Percentiles rank a stretch among this genome's conserved stretches.
Conservation (phyloP, 1,140 invertebrate genomes). For the Aphis craccivora region DNA sequence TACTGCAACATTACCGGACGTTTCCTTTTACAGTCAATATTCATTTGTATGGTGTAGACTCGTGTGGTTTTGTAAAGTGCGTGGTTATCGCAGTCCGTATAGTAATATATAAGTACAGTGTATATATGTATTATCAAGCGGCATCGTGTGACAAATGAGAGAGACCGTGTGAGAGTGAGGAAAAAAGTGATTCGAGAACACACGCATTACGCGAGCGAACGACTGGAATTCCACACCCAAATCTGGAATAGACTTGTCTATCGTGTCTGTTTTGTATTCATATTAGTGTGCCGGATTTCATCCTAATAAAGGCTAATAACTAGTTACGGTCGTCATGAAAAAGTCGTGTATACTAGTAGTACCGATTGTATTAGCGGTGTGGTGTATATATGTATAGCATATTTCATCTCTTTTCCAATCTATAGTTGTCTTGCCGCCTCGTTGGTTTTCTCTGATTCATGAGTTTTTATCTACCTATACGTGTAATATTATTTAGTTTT, state of each 20-base stretch:
- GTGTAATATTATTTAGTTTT: neutral
- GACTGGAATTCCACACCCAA: slow-evolving; percentile 55
- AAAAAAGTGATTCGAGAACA: slow-evolving; percentile 13
- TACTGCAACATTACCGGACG: slow-evolving; percentile 43
- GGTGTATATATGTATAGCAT: neutral
- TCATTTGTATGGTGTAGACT: slow-evolving; percentile 24
- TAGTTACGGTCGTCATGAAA: slow-evolving; percentile 22
- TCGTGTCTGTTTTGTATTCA: slow-evolving; percentile 46
- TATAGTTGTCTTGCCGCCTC: neutral
- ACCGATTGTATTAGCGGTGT: neutral
- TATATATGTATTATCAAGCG: neutral
- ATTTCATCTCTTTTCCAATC: neutral
- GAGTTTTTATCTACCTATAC: neutral
- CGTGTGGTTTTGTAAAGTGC: slow-evolving; percentile 4
- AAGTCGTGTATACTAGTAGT: neutral
- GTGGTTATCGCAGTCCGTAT: neutral
- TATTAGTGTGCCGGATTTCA: slow-evolving; percentile 49
- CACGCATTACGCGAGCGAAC: neutral
- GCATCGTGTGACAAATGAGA: neutral
- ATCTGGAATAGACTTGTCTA: slow-evolving; percentile 47
- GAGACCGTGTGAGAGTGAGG: neutral
- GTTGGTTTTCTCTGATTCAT: neutral
- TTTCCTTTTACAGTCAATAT: slow-evolving; percentile 56
- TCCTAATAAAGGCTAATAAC: slow-evolving; percentile 55
- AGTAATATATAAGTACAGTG: neutral